Evolutionary conservation across 2,888 invertebrate genomes (phyloP).

Genomic region (Helleia helle): DNA sequence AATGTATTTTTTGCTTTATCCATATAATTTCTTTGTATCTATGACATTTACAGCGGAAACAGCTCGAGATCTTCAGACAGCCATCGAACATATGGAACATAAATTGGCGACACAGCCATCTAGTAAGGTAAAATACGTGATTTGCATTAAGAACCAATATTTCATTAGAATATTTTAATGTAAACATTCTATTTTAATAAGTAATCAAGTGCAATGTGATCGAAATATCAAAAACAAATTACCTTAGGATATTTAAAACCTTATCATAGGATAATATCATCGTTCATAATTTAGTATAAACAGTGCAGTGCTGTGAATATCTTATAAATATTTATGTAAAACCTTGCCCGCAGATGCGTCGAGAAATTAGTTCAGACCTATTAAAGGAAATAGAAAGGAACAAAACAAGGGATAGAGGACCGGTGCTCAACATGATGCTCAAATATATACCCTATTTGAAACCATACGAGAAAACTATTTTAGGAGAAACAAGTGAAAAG

Average conservation of each 20-base stretch:
- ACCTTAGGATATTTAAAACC: neutral
- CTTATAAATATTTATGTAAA: neutral
- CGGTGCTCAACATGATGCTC: conserved; percentile 43
- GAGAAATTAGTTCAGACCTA: conserved; percentile 18
- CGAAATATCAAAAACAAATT: too few relatives aligned
- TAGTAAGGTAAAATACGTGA: conserved; percentile 32
- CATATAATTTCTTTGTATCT: too few relatives aligned
- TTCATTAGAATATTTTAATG: too few relatives aligned
- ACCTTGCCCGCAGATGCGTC: conserved; percentile 26
- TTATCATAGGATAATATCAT: too few relatives aligned
- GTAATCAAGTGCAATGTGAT: too few relatives aligned
- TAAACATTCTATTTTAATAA: too few relatives aligned
- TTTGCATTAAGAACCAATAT: too few relatives aligned
- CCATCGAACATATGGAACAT: conserved; percentile 44
- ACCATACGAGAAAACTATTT: conserved; percentile 32
- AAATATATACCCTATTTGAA: conserved; percentile 51
- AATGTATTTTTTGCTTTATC: too few relatives aligned
- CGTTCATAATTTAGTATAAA: too few relatives aligned
- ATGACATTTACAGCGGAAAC: conserved; percentile 48
- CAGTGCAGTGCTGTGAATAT: too few relatives aligned
- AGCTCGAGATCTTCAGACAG: conserved; percentile 41
- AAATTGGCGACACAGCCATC: conserved; percentile 24
- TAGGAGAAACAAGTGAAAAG: conserved; percentile 22
- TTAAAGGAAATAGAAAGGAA: conserved; percentile 21
- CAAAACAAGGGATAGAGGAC: conserved; percentile 28